phyloP scores from a whole-genome alignment of 2,888 invertebrate species.

The Lydus trimaculatus region DNA sequence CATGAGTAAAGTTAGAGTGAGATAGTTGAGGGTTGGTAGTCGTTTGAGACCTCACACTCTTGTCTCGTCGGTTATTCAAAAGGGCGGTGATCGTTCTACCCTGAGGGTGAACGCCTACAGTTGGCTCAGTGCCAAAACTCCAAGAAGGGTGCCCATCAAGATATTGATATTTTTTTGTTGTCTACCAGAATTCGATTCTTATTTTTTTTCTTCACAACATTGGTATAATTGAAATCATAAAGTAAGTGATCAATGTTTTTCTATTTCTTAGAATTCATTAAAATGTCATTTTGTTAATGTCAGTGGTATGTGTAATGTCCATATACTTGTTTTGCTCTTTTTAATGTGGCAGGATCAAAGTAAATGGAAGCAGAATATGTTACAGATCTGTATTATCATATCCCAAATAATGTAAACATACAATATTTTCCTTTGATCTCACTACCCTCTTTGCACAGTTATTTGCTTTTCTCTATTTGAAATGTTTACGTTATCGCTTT shows the following conservation, averaged over 20 bases:
- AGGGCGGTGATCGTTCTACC: slow-evolving; percentile 11
- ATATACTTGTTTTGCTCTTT: neutral
- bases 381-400: slow-evolving; percentile 21
- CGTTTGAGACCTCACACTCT: neutral
- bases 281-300: neutral
- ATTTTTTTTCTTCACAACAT: no score
- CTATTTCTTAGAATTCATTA: neutral
- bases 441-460: slow-evolving; percentile 19
- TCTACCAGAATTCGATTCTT: neutral
- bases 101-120: slow-evolving; percentile 38
- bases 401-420: slow-evolving; percentile 31
- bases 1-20: slow-evolving; percentile 4
- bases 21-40: neutral
- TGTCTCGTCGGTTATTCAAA: slow-evolving; percentile 6
- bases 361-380: slow-evolving; percentile 21
- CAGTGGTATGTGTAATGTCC: neutral
- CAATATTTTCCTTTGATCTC: slow-evolving; percentile 26
- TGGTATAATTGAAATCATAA: slow-evolving; percentile 4
- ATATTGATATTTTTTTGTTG: slow-evolving; percentile 29
- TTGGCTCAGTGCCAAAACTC: slow-evolving; percentile 47
- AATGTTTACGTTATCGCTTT: slow-evolving; percentile 30
- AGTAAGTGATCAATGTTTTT: neutral
- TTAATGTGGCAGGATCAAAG: slow-evolving; percentile 26
- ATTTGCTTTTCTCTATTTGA: slow-evolving; percentile 31
- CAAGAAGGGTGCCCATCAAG: slow-evolving; percentile 38